A percentile compares a stretch with the other conserved stretches of the same genome.
Conservation (phyloP, 2,797 vertebrate genomes). For the Decapterus maruadsi region DNA sequence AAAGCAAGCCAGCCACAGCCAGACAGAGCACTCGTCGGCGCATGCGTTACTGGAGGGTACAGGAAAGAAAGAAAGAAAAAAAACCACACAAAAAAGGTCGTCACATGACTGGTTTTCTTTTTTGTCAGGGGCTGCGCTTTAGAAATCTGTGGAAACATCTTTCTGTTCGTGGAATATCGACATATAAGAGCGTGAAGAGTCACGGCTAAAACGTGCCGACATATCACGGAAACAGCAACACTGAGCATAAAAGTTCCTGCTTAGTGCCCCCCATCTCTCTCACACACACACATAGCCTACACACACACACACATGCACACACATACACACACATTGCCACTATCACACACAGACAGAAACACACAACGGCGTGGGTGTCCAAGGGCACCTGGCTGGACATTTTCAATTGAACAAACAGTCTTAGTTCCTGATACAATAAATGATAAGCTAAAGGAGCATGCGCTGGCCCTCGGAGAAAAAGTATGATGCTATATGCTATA, state of each 20-base stretch:
- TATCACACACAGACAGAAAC: too few relatives aligned
- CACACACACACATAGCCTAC: neutral
- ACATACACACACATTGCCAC: too few relatives aligned
- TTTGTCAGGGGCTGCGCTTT: slow-evolving; percentile 46
- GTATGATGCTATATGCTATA: slow-evolving; percentile 7
- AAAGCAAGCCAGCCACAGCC: slow-evolving; percentile 42
- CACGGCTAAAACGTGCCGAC: neutral
- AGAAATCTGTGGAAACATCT: slow-evolving; percentile 65
- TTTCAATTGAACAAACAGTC: neutral
- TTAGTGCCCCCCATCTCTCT: neutral
- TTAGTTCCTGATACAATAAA: slow-evolving; percentile 1
- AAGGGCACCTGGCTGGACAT: neutral
- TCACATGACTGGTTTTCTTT: slow-evolving; percentile 76
- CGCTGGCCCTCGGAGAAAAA: slow-evolving; percentile 18
- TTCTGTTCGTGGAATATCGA: slow-evolving; percentile 11
- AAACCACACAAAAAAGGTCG: slow-evolving; percentile 51
- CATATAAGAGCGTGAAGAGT: slow-evolving; percentile 2
- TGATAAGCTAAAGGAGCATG: neutral
- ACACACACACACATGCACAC: neutral
- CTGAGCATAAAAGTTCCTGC: slow-evolving; percentile 45
- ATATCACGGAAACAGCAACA: neutral
- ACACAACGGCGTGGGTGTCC: neutral
- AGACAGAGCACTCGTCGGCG: slow-evolving; percentile 42
- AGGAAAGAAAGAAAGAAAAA: slow-evolving; percentile 13
- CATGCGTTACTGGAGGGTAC: slow-evolving; percentile 68